phyloP scores from a whole-genome alignment of 1,140 invertebrate genomes.

The Triops cancriformis region DNA sequence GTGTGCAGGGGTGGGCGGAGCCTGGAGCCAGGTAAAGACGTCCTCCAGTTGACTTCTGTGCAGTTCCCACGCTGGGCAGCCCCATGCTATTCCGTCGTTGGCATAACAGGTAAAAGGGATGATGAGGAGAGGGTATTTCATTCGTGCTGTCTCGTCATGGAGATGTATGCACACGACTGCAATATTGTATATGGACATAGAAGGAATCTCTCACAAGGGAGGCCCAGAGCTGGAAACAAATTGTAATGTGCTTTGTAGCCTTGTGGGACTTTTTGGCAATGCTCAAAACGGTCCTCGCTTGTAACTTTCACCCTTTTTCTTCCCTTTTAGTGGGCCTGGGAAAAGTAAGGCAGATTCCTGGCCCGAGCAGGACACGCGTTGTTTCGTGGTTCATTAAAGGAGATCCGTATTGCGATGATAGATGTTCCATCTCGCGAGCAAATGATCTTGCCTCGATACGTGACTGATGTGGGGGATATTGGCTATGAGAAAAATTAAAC shows the following conservation, averaged over 20 bases:
- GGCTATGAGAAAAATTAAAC: neutral
- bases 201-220: neutral
- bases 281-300: neutral
- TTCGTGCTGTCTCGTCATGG: slow-evolving; percentile 3
- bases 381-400: too few relatives aligned
- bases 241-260: neutral
- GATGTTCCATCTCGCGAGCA: neutral
- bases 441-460: neutral
- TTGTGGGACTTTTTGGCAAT: neutral
- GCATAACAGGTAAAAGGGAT: slow-evolving; percentile 10
- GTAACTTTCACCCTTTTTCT: neutral
- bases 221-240: neutral
- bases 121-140: slow-evolving; percentile 2
- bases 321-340: too few relatives aligned
- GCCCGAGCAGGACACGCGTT: neutral
- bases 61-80: neutral
- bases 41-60: neutral
- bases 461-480: neutral
- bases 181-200: slow-evolving; percentile 11
- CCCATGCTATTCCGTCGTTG: neutral
- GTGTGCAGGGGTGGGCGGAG: neutral
- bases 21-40: neutral
- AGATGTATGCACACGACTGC: slow-evolving; percentile 8
- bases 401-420: neutral
- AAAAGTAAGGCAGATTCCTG: slow-evolving; percentile 1